phyloP scores from a whole-genome alignment of 2,113 vertebrate genomes.

The Abramis brama region DNA sequence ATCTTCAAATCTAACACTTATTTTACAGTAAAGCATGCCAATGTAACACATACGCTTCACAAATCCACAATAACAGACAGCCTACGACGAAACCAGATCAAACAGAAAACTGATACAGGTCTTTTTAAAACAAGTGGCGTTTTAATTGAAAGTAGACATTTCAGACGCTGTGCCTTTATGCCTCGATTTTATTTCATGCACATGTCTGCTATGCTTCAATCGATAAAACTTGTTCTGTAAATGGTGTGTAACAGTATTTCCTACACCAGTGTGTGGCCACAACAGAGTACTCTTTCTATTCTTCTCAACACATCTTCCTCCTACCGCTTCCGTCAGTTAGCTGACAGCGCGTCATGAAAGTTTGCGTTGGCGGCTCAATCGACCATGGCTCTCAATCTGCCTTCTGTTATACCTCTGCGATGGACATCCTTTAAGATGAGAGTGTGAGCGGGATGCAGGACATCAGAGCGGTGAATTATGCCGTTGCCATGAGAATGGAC shows the following conservation, averaged over 20 bases:
- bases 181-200: not conserved
- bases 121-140: not conserved
- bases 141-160: not conserved
- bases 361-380: slow-evolving; percentile 56
- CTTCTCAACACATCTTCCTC: slow-evolving; percentile 49
- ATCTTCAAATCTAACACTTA: not conserved
- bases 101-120: not conserved
- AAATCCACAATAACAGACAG: not conserved
- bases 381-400: not conserved
- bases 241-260: slow-evolving; percentile 3
- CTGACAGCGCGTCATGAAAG: slow-evolving; percentile 50
- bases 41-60: not conserved
- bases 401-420: not conserved
- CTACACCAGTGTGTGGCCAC: not conserved
- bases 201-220: not conserved
- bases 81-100: not conserved
- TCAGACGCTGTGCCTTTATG: not conserved
- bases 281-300: not conserved
- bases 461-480: not conserved
- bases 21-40: slow-evolving; percentile 7
- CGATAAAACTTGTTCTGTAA: not conserved
- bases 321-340: slow-evolving; percentile 51
- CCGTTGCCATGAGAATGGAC: not conserved
- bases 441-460: not conserved
- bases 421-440: not conserved